A percentile compares a stretch with the other conserved stretches of the same genome.
Evolutionary conservation across 2,888 invertebrate genomes (phyloP).

Genomic region (Chrysomela aeneicollis): DNA sequence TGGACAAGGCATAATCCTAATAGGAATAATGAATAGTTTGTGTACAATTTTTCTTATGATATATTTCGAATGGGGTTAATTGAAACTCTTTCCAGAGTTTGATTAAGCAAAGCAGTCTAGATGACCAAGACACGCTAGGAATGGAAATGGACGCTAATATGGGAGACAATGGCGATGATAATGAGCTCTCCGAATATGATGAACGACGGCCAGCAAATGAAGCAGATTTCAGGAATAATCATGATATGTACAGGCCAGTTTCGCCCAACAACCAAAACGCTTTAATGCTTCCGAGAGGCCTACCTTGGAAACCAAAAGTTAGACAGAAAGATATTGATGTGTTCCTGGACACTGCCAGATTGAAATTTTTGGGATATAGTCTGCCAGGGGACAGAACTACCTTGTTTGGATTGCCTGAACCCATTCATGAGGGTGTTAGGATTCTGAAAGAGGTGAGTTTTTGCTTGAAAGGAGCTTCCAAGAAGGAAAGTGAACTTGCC

Average conservation of each 20-base stretch:
- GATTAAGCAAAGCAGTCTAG: slow-evolving; percentile 91
- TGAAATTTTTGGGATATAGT: slow-evolving; percentile 96
- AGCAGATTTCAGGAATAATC: slow-evolving; percentile 53
- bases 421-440: slow-evolving; percentile 95
- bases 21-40: too few species aligned
- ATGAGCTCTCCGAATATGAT: slow-evolving; percentile 65
- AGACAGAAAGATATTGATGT: slow-evolving; percentile 91
- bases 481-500: not conserved
- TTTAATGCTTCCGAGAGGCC: slow-evolving; percentile 60
- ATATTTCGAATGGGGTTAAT: too few species aligned
- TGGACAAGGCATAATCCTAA: too few species aligned
- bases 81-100: slow-evolving; percentile 68
- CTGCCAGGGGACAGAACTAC: slow-evolving; percentile 87
- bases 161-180: slow-evolving; percentile 55
- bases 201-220: slow-evolving; percentile 63
- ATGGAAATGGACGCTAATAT: slow-evolving; percentile 74
- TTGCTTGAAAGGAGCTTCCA: not conserved
- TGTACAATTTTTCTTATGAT: too few species aligned
- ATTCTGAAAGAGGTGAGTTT: slow-evolving; percentile 76
- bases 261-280: slow-evolving; percentile 46
- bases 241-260: slow-evolving; percentile 49
- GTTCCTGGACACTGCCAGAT: slow-evolving; percentile 88
- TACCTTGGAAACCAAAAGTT: slow-evolving; percentile 98
- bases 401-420: slow-evolving; percentile 93
- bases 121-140: slow-evolving; percentile 75